Percentiles rank a stretch among this genome's conserved stretches.
phyloP scores from a whole-genome alignment of 2,797 vertebrate genomes.

The Etheostoma nigrum region DNA sequence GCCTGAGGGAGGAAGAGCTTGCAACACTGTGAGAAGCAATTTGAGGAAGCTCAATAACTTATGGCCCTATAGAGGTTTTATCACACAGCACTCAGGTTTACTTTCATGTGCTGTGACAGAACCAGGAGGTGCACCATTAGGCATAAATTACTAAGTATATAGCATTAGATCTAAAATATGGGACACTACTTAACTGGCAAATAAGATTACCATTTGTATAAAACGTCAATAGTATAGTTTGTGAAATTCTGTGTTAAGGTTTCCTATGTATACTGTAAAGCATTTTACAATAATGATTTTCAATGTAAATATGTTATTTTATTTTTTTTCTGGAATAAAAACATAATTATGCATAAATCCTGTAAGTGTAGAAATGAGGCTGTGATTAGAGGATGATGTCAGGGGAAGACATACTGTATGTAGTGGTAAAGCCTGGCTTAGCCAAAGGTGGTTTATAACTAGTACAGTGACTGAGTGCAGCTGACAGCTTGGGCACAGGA shows the following conservation, averaged over 20 bases:
- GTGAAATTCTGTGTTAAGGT: slow-evolving; percentile 25
- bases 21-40: slow-evolving; percentile 73
- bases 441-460: slow-evolving; percentile 75
- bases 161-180: slow-evolving; percentile 51
- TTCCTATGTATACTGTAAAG: slow-evolving; percentile 1
- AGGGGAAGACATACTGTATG: slow-evolving; percentile 18
- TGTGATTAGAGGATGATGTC: slow-evolving; percentile 32
- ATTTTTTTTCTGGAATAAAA: background rate
- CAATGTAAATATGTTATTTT: background rate
- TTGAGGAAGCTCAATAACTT: slow-evolving; percentile 84
- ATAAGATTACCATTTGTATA: slow-evolving; percentile 49
- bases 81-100: slow-evolving; percentile 69
- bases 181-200: slow-evolving; percentile 56
- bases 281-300: background rate
- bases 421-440: slow-evolving; percentile 33
- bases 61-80: slow-evolving; percentile 79
- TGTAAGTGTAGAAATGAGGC: slow-evolving; percentile 4
- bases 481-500: slow-evolving; percentile 81
- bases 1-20: slow-evolving; percentile 70
- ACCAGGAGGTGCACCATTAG: slow-evolving; percentile 77
- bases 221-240: background rate
- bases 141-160: slow-evolving; percentile 74
- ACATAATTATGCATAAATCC: background rate
- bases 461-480: slow-evolving; percentile 77
- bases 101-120: slow-evolving; percentile 81